A percentile compares a stretch with the other conserved stretches of the same genome.
Conservation (phyloP, 2,797 vertebrate genomes). For the Parauchenoglanis ngamensis region DNA sequence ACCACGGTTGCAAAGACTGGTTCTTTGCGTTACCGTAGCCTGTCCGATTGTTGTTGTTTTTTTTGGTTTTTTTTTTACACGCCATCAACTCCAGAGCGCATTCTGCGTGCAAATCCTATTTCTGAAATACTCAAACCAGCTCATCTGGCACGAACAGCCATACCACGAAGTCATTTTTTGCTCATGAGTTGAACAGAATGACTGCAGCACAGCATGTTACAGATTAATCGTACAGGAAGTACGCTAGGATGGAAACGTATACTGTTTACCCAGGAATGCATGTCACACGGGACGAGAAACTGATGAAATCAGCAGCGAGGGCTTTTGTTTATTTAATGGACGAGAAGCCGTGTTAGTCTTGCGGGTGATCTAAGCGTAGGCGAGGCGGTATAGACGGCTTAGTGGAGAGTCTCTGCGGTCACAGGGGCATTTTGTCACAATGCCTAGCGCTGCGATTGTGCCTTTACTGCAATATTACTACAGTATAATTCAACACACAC, state of each 20-base stretch:
- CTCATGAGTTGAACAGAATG: too few species aligned
- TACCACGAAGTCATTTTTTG: background rate
- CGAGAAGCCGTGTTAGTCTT: conserved; percentile 25
- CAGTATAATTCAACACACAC: conserved; percentile 21
- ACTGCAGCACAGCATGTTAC: background rate
- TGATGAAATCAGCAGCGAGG: conserved; percentile 24
- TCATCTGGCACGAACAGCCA: background rate
- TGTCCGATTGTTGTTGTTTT: background rate
- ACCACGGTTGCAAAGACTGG: background rate
- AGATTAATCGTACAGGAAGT: background rate
- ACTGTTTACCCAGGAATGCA: background rate
- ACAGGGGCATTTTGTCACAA: conserved; percentile 28
- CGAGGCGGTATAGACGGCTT: conserved; percentile 6
- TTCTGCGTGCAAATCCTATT: background rate
- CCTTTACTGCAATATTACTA: conserved; percentile 30
- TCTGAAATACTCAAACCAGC: background rate
- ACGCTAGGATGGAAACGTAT: background rate
- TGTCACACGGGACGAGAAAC: background rate
- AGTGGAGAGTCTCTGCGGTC: conserved; percentile 5
- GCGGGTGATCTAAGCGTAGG: background rate
- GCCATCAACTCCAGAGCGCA: background rate
- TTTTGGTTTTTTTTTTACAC: background rate
- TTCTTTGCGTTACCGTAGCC: background rate
- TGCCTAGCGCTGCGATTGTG: background rate
- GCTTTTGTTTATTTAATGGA: conserved; percentile 11